Evolutionary conservation across 2,797 vertebrate genomes (phyloP).

Genomic region (Valencia hispanica): DNA sequence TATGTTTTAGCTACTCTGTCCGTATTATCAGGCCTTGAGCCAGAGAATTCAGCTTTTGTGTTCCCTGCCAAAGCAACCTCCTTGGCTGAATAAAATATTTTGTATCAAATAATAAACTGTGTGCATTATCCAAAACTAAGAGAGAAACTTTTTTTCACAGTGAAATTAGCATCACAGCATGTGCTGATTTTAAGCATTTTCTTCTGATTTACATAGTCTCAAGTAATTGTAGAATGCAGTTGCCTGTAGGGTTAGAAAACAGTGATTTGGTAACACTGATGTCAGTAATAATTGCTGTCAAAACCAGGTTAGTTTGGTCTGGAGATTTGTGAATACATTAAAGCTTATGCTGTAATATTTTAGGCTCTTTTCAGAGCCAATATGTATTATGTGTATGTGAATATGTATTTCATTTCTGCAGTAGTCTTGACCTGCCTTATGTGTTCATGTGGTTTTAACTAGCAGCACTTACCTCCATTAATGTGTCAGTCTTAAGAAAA

Average conservation of each 20-base stretch:
- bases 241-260: not conserved
- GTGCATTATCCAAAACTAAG: not conserved
- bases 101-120: not conserved
- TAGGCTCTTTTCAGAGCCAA: not conserved
- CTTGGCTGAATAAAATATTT: not conserved
- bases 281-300: not conserved
- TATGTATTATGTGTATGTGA: too few species aligned
- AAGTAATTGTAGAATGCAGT: not conserved
- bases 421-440: not conserved
- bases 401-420: not conserved
- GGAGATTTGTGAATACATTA: not conserved
- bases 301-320: not conserved
- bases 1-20: not conserved
- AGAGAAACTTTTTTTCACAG: not conserved
- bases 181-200: not conserved
- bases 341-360: not conserved
- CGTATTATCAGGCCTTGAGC: not conserved
- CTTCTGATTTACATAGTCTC: not conserved
- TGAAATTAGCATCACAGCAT: not conserved
- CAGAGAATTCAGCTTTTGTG: not conserved
- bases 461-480: not conserved
- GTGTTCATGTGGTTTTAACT: not conserved
- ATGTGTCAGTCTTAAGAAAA: not conserved
- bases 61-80: not conserved
- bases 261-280: not conserved